Evolutionary conservation across 2,888 invertebrate species (phyloP).

Genomic region (Dioctria linearis): DNA sequence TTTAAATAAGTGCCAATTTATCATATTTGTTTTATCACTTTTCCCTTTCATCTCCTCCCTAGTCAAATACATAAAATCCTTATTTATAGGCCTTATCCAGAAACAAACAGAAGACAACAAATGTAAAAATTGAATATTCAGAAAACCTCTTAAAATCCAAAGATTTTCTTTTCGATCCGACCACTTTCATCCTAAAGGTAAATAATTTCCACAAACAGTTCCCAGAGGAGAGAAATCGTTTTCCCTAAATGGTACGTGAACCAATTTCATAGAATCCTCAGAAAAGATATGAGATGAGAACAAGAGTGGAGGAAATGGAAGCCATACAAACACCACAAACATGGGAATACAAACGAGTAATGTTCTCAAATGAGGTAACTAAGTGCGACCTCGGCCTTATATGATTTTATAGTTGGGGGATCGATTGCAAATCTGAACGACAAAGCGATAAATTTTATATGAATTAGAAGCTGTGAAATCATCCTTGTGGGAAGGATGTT

Average conservation of each 20-base stretch:
- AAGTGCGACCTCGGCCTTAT: neutral
- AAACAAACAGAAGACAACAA: neutral
- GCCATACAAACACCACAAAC: neutral
- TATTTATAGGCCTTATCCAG: neutral
- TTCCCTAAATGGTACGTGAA: slow-evolving; percentile 48
- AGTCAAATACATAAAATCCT: neutral
- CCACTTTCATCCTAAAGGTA: slow-evolving; percentile 34
- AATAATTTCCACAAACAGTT: slow-evolving; percentile 38
- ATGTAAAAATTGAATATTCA: slow-evolving; percentile 10
- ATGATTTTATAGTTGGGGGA: slow-evolving; percentile 13
- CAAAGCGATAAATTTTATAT: neutral
- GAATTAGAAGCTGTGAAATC: neutral
- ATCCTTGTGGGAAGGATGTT: neutral
- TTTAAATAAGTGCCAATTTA: neutral
- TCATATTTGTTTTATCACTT: slow-evolving; percentile 7
- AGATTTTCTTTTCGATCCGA: slow-evolving; percentile 18
- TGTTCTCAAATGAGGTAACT: slow-evolving; percentile 32
- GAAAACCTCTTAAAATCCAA: slow-evolving; percentile 13
- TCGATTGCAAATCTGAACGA: slow-evolving; percentile 3
- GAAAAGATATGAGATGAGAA: slow-evolving; percentile 3
- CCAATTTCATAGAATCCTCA: neutral
- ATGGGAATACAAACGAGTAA: neutral
- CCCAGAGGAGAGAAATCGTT: slow-evolving; percentile 45
- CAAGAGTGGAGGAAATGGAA: neutral
- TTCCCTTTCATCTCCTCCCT: neutral